A percentile compares a stretch with the other conserved stretches of the same genome.
Conservation (phyloP, 1,140 invertebrate genomes). For the Helicoverpa armigera region DNA sequence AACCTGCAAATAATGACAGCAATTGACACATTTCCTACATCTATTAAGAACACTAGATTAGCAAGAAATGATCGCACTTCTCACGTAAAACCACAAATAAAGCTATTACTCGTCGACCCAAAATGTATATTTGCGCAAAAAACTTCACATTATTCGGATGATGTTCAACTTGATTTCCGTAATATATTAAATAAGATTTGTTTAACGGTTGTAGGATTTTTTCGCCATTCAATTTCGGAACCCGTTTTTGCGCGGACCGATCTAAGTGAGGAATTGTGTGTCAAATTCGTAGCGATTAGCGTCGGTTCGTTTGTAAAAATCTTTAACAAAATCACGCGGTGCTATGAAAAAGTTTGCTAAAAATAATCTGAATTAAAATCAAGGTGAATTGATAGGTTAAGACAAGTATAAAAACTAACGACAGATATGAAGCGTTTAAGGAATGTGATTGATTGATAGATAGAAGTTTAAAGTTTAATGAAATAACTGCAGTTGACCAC, state of each 20-base stretch:
- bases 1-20: neutral
- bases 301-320: constrained; percentile 21
- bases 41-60: neutral
- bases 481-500: too few relatives aligned
- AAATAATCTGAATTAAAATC: constrained; percentile 11
- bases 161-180: constrained; percentile 56
- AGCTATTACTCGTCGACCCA: neutral
- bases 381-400: neutral
- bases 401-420: neutral
- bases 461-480: too few relatives aligned
- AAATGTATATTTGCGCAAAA: neutral
- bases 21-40: neutral
- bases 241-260: constrained; percentile 32
- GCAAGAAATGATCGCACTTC: neutral
- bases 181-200: constrained; percentile 66
- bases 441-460: neutral
- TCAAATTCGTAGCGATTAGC: constrained; percentile 47
- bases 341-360: constrained; percentile 3
- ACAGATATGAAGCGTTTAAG: neutral
- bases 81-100: constrained; percentile 3
- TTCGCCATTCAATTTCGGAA: constrained; percentile 32
- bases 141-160: constrained; percentile 32
- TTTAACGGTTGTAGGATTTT: constrained; percentile 55
- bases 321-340: neutral
- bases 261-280: constrained; percentile 39